These are phyloP conservation scores for Dryadula phaetusa DNA, from an alignment of 2,888 invertebrate species.

Conservation along the genomic window DNA sequence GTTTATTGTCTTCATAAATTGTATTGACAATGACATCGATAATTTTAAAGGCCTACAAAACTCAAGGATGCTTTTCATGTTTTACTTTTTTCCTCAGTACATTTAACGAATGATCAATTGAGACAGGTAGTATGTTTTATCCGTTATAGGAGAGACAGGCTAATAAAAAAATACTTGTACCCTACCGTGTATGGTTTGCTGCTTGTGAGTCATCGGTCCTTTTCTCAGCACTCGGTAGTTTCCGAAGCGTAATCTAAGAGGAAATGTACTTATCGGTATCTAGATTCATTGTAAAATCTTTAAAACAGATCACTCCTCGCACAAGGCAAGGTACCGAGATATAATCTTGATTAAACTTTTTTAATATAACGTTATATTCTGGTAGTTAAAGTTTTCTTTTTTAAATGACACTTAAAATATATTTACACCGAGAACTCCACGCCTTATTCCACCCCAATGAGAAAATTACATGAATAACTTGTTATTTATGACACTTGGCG, in stretches of 20 bases:
- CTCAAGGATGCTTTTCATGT: slow-evolving; percentile 44
- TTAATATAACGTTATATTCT: background rate
- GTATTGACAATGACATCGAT: slow-evolving; percentile 54
- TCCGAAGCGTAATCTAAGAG: slow-evolving; percentile 16
- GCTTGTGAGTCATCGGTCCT: slow-evolving; percentile 34
- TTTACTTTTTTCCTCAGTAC: slow-evolving; percentile 40
- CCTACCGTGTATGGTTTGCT: slow-evolving; percentile 21
- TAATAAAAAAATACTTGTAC: slow-evolving; percentile 35
- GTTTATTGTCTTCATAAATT: slow-evolving; percentile 55
- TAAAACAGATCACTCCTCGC: background rate
- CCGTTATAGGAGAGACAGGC: slow-evolving; percentile 33
- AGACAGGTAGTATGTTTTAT: slow-evolving; percentile 27
- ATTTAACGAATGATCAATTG: slow-evolving; percentile 32
- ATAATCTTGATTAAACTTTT: too few relatives aligned
- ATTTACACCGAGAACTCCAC: background rate
- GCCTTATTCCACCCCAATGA: slow-evolving; percentile 19
- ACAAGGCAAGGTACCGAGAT: too few relatives aligned
- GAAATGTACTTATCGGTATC: background rate
- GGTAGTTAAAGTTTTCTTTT: background rate
- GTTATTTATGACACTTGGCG: slow-evolving; percentile 33
- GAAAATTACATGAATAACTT: slow-evolving; percentile 28
- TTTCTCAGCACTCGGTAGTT: slow-evolving; percentile 26
- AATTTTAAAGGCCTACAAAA: slow-evolving; percentile 45
- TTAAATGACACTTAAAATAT: background rate
- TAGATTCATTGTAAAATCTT: background rate